Base-by-base conservation (phyloP, 2,113 vertebrate genomes). In the Corythoichthys haematopterus region DNA sequence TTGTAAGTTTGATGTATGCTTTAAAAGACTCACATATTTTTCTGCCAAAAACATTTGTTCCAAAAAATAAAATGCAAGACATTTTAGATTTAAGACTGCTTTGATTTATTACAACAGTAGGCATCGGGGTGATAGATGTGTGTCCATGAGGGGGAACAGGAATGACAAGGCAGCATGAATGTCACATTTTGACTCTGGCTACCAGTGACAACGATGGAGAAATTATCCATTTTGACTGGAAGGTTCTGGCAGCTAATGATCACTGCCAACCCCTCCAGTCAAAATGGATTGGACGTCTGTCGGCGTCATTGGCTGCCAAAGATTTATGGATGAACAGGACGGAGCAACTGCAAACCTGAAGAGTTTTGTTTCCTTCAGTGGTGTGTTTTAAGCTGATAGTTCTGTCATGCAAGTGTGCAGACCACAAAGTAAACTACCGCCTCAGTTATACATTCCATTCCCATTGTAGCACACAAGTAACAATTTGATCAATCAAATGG, bases 11-110 rank as follows among this genome's bases (percentile, higher is more conserved):
- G 65, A 83, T 80, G 85, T 73, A 14, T 10, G 35, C 65, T 62
- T 60, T 28, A 48, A 59, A 63, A 60, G 9, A 73, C 15, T 6
- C 55, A 61, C 53, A 50, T 15, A 62, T 66, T 69, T 72, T 73
- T 59, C 53, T 13, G 45, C 67, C 52, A 14, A 55, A 79, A 63
- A 69, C 12, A 65, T 2, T 28, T 1, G 7, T 47, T 66, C 58
- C 68, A 72, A 53, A 87, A 81, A 87, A 88, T 84, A 87, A 88
- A 80, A 78, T 35, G 65, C 50, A 37, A 71, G 69, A 28, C 38
- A 66, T 83, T 82, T 63, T 53, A 75, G 36, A 68, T 66, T 59
- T 51, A 40, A 58, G 71, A 14, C 0, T 77, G 68, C 35, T 75
- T 84, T 71, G 59, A 33, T 76, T 43, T 70, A 66, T 6, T 51